Evolutionary conservation across 2,113 vertebrate genomes (phyloP).

Genomic region (Macrotis lagotis): DNA sequence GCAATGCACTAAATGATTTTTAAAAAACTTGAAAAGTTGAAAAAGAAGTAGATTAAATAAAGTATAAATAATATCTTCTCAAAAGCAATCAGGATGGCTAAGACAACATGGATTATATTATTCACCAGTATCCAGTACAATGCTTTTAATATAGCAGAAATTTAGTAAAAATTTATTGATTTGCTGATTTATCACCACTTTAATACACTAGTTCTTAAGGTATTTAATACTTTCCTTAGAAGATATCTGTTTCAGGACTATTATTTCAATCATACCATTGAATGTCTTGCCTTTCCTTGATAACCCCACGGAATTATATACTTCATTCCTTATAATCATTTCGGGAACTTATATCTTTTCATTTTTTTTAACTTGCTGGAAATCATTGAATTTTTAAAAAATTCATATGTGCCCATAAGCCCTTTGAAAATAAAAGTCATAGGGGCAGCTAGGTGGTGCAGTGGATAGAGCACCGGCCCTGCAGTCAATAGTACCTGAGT

Average conservation of each 20-base stretch:
- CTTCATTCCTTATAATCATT: conserved; percentile 58
- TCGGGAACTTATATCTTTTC: not conserved
- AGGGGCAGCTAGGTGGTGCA: too few species aligned
- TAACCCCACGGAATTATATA: conserved; percentile 23
- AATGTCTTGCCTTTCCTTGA: not conserved
- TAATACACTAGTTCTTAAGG: not conserved
- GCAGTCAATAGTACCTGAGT: too few species aligned
- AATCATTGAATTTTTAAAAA: conserved; percentile 42
- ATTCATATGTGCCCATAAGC: conserved; percentile 28
- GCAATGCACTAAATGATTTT: too few species aligned
- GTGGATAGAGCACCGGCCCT: too few species aligned
- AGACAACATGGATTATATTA: not conserved
- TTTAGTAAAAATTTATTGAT: not conserved
- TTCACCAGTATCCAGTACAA: not conserved
- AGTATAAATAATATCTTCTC: not conserved
- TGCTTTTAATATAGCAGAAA: not conserved
- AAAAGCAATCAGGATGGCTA: not conserved
- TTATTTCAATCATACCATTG: not conserved
- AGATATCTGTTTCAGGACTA: not conserved
- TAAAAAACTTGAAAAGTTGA: too few species aligned
- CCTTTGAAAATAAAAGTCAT: conserved; percentile 60
- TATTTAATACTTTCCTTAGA: not conserved
- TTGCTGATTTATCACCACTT: not conserved
- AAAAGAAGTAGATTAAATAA: too few species aligned
- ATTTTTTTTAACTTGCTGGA: conserved; percentile 17